Conservation (phyloP, 2,888 invertebrate genomes). For the Tiphia femorata region DNA sequence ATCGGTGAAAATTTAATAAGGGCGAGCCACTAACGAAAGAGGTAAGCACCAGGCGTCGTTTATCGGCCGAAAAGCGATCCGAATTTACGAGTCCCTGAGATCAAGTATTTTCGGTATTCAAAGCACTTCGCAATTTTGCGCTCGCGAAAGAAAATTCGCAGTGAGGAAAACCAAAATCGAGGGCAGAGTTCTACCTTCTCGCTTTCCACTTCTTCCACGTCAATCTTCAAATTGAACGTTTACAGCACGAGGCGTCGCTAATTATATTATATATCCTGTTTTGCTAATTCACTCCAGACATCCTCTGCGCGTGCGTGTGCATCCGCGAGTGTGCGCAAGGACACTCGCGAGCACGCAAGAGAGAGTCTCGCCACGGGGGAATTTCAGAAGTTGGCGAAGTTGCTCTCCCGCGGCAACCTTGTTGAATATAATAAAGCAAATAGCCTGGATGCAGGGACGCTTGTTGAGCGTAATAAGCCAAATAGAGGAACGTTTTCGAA, state of each 20-base stretch:
- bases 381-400: slow-evolving; percentile 28
- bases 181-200: too few relatives aligned
- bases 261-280: slow-evolving; percentile 30
- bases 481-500: not conserved
- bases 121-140: too few relatives aligned
- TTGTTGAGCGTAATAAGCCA: slow-evolving; percentile 8
- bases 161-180: too few relatives aligned
- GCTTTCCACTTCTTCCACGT: too few relatives aligned
- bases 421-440: slow-evolving; percentile 30
- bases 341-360: not conserved
- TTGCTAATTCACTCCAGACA: slow-evolving; percentile 37
- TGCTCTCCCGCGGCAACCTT: not conserved
- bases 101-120: too few relatives aligned
- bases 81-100: too few relatives aligned
- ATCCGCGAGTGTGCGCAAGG: not conserved
- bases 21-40: too few relatives aligned
- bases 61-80: too few relatives aligned
- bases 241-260: slow-evolving; percentile 9
- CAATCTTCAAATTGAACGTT: not conserved
- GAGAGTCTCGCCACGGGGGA: slow-evolving; percentile 15
- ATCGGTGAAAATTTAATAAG: too few relatives aligned
- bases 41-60: too few relatives aligned
- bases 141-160: too few relatives aligned
- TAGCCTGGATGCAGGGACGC: not conserved
- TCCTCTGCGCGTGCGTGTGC: not conserved